A percentile compares a stretch with the other conserved stretches of the same genome.
These are phyloP conservation scores for Camponotus floridanus DNA, from an alignment of 1,140 invertebrate species.

Conservation along the genomic window DNA sequence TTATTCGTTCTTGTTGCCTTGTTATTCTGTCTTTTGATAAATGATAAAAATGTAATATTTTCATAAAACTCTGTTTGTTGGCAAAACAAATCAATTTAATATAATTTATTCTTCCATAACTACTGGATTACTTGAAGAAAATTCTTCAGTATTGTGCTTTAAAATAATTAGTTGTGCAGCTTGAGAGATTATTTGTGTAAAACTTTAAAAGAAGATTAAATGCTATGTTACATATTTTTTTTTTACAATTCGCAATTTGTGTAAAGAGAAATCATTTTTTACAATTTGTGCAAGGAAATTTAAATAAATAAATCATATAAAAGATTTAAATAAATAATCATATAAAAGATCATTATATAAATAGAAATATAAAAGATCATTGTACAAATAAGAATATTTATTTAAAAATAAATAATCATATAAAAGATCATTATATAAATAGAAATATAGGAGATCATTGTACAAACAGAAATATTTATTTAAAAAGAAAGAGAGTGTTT, in stretches of 20 bases:
- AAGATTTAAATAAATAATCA: no score
- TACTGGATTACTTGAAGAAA: constrained; percentile 4
- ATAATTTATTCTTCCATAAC: constrained; percentile 8
- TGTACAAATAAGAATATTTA: no score
- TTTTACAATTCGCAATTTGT: constrained; percentile 30
- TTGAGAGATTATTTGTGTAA: not conserved
- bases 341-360: not conserved
- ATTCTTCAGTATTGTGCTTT: not conserved
- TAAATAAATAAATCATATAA: no score
- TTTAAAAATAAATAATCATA: no score
- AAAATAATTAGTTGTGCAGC: constrained; percentile 35
- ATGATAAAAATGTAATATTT: not conserved
- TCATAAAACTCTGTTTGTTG: constrained; percentile 9
- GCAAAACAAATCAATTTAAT: constrained; percentile 8
- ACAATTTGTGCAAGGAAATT: not conserved
- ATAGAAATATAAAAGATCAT: no score
- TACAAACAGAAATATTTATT: no score
- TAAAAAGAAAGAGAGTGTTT: no score
- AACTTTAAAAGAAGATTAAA: constrained; percentile 53
- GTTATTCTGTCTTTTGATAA: not conserved
- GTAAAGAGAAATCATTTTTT: not conserved
- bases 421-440: no score
- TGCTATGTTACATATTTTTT: not conserved
- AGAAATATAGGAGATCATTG: not conserved
- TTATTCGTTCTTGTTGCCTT: no score